phyloP scores from a whole-genome alignment of 1,140 invertebrate species.

The Ctenoplectra terminalis region DNA sequence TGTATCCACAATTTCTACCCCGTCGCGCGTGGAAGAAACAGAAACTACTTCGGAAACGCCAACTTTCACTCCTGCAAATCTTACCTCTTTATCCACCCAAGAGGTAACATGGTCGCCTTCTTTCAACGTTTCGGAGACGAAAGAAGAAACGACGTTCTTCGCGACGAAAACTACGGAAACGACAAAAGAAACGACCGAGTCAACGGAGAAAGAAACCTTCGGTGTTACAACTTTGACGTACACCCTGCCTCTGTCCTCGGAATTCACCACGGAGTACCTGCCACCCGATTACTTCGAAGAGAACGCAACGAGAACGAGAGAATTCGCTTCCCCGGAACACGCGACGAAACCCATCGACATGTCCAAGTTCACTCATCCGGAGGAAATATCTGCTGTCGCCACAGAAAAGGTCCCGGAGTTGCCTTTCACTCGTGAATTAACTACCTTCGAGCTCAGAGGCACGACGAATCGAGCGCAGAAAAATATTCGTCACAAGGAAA shows the following conservation, averaged over 20 bases:
- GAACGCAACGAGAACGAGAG: neutral
- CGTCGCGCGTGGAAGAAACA: too few relatives aligned
- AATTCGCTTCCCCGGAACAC: neutral
- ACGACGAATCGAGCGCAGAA: neutral
- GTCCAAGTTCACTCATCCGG: neutral
- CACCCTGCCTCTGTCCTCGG: neutral
- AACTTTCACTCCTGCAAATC: neutral
- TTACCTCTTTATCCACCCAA: neutral
- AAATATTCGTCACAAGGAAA: neutral
- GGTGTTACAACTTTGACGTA: neutral
- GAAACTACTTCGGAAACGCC: neutral
- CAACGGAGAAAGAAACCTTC: neutral
- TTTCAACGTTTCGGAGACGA: neutral
- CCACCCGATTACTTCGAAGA: neutral
- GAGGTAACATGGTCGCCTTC: neutral
- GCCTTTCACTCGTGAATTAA: too few relatives aligned
- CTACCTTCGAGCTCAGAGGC: accelerated
- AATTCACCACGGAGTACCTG: conserved; percentile 1
- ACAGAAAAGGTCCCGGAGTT: neutral
- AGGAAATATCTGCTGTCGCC: neutral
- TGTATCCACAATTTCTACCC: neutral
- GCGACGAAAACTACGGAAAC: neutral
- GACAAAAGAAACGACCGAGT: neutral
- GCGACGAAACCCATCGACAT: neutral
- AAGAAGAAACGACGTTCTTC: neutral